Evolutionary conservation across 2,888 invertebrate species (phyloP), one percentile per base, ranked within the genome.

Genomic region (Coelopa pilipes): DNA sequence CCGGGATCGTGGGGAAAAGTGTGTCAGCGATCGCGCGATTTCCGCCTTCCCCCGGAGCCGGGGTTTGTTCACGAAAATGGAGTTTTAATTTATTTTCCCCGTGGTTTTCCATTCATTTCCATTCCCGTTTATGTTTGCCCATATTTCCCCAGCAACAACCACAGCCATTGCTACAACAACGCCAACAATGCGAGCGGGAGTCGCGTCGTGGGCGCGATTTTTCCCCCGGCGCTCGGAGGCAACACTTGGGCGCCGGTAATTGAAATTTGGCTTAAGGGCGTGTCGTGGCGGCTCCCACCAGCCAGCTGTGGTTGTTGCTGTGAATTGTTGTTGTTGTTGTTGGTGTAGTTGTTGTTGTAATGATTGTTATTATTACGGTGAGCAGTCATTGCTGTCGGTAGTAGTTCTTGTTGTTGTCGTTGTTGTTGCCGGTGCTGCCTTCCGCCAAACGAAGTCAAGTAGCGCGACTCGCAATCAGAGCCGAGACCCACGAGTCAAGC

Each of bases 221-320:
- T 34, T 34, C 34, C 34, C 34, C 34, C 34, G 34, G 7, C 2
- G 34, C 34, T 34, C 34, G 34, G 34, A 34, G 34, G 15, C 69
- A 69, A 45, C 47, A 69, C 57, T 59, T 59, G 34, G 69, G 69
- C 69, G 69, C 69, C 69, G 46, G 19, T 69, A 59, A 69, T 69
- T 69, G 59, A 69, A 69, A 15, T 69, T 21, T 55, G 46, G 57
- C 69, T 46, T 45, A 59, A 69, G 69, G 69, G 69, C 69, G 69
- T 69, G 69, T 59, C 57, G 17, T 19, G 12, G 4, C 4, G 21
- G 24, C 11, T 59, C 21, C 21, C 19, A 59, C 19, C 19, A 15
- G 3, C 24, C 24, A 59, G 24, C 3, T 24, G 21, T 59, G n/a
- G 57, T 13, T 59, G 19, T 21, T 17, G 9, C 9, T 21, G 57